Percentiles rank a stretch among this genome's conserved stretches.
Conservation (phyloP, 2,888 invertebrate genomes). For the Dolomedes plantarius region DNA sequence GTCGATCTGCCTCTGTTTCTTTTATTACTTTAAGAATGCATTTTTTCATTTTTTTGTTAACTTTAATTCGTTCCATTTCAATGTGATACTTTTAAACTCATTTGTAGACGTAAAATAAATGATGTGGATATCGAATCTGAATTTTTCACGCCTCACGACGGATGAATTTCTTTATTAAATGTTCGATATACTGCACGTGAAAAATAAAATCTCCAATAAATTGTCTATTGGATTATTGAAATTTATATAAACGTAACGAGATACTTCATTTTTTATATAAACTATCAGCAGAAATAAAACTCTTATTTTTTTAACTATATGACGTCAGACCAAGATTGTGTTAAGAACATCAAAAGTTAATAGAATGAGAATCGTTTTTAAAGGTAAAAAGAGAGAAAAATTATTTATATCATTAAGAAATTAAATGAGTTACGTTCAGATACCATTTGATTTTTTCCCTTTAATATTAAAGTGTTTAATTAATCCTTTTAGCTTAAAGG, state of each 20-base stretch:
- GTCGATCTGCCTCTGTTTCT: constrained; percentile 56
- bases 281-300: too few relatives aligned
- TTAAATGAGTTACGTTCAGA: too few relatives aligned
- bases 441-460: too few relatives aligned
- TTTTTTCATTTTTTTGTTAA: constrained; percentile 30
- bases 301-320: too few relatives aligned
- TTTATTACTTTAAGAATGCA: constrained; percentile 62
- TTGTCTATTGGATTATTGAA: constrained; percentile 1
- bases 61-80: constrained; percentile 42
- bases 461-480: too few relatives aligned
- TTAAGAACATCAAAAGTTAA: too few relatives aligned
- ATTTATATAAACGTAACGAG: neutral
- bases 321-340: too few relatives aligned
- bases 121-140: constrained; percentile 54
- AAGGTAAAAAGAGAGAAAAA: too few relatives aligned
- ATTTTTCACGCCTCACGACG: neutral
- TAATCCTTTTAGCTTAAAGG: too few relatives aligned
- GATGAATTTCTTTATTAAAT: neutral
- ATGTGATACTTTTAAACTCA: constrained; percentile 57
- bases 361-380: too few relatives aligned
- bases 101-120: constrained; percentile 65
- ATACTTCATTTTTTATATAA: too few relatives aligned
- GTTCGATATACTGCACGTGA: neutral
- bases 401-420: too few relatives aligned
- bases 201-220: neutral